Base-by-base conservation (phyloP, 2,113 vertebrate species). In the Brachypodius melanocephalos region DNA sequence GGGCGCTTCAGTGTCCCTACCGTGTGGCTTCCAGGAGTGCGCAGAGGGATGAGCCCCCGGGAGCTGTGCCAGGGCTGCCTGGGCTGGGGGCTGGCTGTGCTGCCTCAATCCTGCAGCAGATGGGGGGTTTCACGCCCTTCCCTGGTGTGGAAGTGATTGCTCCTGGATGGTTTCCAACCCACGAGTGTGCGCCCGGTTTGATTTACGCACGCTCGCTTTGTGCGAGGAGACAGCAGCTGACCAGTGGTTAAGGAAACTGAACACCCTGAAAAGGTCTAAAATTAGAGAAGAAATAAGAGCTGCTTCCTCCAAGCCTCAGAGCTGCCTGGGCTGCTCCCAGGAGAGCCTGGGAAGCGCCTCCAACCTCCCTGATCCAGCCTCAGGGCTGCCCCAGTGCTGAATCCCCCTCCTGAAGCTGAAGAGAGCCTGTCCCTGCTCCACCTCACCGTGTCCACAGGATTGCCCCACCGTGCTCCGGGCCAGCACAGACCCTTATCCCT, bases 51-150 rank as follows among this genome's bases (percentile, higher is more conserved):
- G 5, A 93, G 57, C 48, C 67, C 34, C 1, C 0, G 29, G 62
- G 80, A 73, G 67, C 68, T 26, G 55, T 42, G 59, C 76, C 57
- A 48, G 62, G 1, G 40, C 78, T 71, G 90, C 29, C 77, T 29
- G 68, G 26, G 65, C 51, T 1, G 8, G 65, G 73, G 75, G n/a
- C 75, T 69, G 2, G 0, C 86, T 40, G 61, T 0, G 10, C 65
- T 40, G 20, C 63, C 76, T 87, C n/a, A 12, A 36, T 71, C 57
- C 0, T 0, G 65, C 66, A 96, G 77, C 93, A 96, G 93, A 96
- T 94, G 94, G 88, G 89, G 73, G 88, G 61, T 68, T 96, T 95
- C 93, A 59, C 73, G 1, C 87, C 89, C 91, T 93, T 96, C 22
- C 0, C 85, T 91, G 84, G 58, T 10, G 3, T 63, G 65, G 36